Evolutionary conservation across 2,888 invertebrate species (phyloP).

Genomic region (Halictus quadricinctus): DNA sequence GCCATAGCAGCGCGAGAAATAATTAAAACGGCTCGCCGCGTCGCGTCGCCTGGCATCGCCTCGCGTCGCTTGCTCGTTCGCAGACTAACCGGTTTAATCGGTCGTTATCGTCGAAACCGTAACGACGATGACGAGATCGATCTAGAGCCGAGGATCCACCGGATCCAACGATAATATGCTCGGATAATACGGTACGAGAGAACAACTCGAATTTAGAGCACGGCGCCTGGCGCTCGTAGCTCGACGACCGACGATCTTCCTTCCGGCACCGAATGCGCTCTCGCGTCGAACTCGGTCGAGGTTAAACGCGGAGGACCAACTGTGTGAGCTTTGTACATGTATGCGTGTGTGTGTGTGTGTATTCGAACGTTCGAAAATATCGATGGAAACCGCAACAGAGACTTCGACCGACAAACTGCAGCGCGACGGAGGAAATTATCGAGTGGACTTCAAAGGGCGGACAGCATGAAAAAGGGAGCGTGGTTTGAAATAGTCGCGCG

Average conservation of each 20-base stretch:
- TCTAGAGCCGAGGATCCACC: conserved; percentile 1
- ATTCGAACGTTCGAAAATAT: background rate
- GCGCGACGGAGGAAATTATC: background rate
- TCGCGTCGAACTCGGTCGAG: background rate
- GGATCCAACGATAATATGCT: conserved; percentile 9
- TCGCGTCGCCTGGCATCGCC: background rate
- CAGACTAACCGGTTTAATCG: background rate
- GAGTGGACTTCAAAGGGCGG: conserved; percentile 7
- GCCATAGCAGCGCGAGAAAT: conserved; percentile 51
- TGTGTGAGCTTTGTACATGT: background rate
- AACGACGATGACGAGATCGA: conserved; percentile 14
- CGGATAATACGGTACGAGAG: conserved; percentile 15
- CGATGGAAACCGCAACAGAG: background rate
- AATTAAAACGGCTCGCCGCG: conserved; percentile 56
- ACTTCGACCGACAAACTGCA: conserved; percentile 9
- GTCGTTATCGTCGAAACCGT: conserved; percentile 18
- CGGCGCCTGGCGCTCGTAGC: background rate
- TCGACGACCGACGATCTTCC: background rate
- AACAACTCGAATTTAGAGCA: conserved; percentile 17
- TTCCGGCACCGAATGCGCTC: background rate
- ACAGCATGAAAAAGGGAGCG: too few species aligned
- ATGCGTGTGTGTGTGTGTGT: background rate
- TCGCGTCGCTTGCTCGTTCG: background rate
- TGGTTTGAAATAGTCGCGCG: conserved; percentile 14
- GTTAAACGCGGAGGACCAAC: background rate